Conservation (phyloP, 92 coral and sea anemone genomes). For the Parazoanthus darwini region DNA sequence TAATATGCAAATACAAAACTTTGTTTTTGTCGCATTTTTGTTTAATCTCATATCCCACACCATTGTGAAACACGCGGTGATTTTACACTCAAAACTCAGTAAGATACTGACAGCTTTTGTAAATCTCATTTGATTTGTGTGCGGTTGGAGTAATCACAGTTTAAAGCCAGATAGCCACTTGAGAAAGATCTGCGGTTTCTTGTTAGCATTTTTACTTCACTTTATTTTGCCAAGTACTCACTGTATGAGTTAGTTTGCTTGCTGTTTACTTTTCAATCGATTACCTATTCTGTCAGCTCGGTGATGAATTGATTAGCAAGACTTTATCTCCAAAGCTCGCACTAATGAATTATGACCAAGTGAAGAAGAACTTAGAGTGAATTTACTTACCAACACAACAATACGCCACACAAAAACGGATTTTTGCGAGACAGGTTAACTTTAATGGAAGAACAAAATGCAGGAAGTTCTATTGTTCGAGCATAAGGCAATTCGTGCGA, state of each 20-base stretch:
- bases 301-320: conserved; percentile 6
- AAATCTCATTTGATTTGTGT: conserved; percentile 9
- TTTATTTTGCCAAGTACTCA: background rate
- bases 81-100: background rate
- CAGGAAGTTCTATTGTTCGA: background rate
- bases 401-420: background rate
- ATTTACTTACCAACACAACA: background rate
- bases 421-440: background rate
- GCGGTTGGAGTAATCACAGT: background rate
- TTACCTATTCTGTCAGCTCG: conserved; percentile 11
- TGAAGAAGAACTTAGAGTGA: background rate
- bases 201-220: background rate
- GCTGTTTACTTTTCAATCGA: conserved; percentile 1
- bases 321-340: background rate
- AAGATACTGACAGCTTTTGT: background rate
- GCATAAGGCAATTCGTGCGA: background rate
- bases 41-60: background rate
- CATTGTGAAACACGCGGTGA: background rate
- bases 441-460: background rate
- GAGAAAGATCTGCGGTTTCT: background rate
- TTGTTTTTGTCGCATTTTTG: conserved; percentile 18
- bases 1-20: conserved; percentile 27
- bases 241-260: background rate
- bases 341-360: conserved; percentile 23
- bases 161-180: background rate